Evolutionary conservation across 2,888 invertebrate species (phyloP), one percentile per base, ranked within the genome.

Genomic region (Ctenicera cuprea): DNA sequence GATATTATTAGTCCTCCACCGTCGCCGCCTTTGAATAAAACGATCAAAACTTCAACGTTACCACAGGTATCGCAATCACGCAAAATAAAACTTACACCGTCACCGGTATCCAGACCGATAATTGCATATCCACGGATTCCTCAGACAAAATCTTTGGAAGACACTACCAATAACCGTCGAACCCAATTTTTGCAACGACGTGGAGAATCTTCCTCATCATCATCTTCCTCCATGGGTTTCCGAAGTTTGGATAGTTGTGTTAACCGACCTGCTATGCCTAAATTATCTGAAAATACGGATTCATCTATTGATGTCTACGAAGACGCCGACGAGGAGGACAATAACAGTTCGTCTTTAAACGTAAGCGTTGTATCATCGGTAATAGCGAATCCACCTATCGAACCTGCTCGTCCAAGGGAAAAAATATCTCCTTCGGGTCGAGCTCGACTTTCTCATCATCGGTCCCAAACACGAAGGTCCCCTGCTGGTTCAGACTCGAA

Each of bases 211-310:
- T 89, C 89, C 0, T 90, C 90, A 0, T 90, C 90, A 0, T 89
- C 90, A 0, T 88, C 89, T 0, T 90, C 90, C 8, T 89, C 90
- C 37, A 89, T 91, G 83, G 91, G 92, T 5, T 92, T 92, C 81
- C 86, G 92, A 54, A 92, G 92, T 80, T 88, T 92, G 74, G 92
- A 92, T 76, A 90, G 91, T 77, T 88, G 89, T 83, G 83, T 86
- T n/a, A 86, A 84, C 66, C 80, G 86, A 41, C 82, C 85, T 1
- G 83, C 83, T 5, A 87, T 88, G 88, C 87, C 87, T 0, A 83
- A 88, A 41, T 80, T 89, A 4, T 87, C 88, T 0, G 91, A 91
- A 80, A 88, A 88, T 70, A 87, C 88, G 0, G 89, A 89, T 67
- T 89, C 89, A 8, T 87, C 87, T 1, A 78, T 87, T 3, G 88